Conservation (phyloP, 2,113 vertebrate genomes). For the Notarius quadriscutis region DNA sequence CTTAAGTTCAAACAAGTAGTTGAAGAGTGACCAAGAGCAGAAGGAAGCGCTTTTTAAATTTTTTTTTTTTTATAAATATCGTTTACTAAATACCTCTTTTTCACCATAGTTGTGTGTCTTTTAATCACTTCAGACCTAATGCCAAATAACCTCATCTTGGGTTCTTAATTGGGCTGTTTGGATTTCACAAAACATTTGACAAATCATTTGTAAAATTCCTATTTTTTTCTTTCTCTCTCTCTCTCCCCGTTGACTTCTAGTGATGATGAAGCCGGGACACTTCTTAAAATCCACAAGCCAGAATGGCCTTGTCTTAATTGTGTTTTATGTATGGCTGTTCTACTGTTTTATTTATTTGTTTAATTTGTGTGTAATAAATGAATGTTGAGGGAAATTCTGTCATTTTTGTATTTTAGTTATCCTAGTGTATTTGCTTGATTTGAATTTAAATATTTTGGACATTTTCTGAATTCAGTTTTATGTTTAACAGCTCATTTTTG, state of each 20-base stretch:
- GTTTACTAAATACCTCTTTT: constrained; percentile 44
- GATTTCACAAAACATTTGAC: constrained; percentile 56
- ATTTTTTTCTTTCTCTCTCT: constrained; percentile 24
- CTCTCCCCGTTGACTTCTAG: constrained; percentile 6
- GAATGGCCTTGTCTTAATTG: constrained; percentile 57
- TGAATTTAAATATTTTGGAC: background rate
- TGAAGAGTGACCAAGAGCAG: constrained; percentile 39
- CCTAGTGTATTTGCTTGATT: background rate
- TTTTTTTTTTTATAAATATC: background rate
- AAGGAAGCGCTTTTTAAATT: background rate
- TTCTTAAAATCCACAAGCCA: constrained; percentile 56
- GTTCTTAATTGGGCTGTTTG: constrained; percentile 13
- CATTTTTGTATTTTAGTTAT: background rate
- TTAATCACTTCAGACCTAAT: constrained; percentile 67
- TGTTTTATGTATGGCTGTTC: constrained; percentile 62
- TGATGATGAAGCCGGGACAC: constrained; percentile 57
- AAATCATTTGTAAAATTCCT: constrained; percentile 61
- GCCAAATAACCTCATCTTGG: constrained; percentile 41
- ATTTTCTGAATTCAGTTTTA: background rate
- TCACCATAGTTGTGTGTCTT: constrained; percentile 58
- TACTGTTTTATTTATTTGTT: constrained; percentile 73
- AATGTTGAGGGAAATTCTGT: constrained; percentile 40
- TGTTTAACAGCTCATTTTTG: background rate
- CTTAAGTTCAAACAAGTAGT: background rate
- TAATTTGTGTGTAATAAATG: constrained; percentile 77